Evolutionary conservation across 2,113 vertebrate genomes (phyloP).

Genomic region (Gopherus flavomarginatus): DNA sequence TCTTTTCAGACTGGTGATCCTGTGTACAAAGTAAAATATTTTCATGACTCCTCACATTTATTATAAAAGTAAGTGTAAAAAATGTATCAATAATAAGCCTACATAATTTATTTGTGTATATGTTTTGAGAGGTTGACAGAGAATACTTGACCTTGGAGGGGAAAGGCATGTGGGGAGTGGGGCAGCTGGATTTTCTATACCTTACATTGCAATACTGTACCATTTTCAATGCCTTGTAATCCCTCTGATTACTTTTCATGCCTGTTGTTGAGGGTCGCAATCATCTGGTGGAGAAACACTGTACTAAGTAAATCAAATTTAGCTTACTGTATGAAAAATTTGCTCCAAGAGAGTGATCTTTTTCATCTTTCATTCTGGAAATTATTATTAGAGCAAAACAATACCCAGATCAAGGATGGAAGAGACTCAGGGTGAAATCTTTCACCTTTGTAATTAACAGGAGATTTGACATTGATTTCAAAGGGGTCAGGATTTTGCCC

Average conservation of each 20-base stretch:
- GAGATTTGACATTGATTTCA: background rate
- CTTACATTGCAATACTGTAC: constrained; percentile 1
- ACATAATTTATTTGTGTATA: background rate
- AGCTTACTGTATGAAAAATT: background rate
- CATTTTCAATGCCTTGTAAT: constrained; percentile 14
- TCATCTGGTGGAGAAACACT: background rate
- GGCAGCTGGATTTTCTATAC: background rate
- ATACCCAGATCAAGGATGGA: background rate
- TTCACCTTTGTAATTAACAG: background rate
- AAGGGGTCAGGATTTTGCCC: background rate
- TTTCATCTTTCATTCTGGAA: background rate
- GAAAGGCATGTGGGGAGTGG: background rate
- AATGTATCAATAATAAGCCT: background rate
- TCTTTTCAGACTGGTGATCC: background rate
- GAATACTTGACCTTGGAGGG: background rate
- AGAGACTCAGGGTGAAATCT: background rate
- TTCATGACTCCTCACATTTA: background rate
- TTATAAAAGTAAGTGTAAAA: background rate
- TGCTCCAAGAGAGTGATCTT: background rate
- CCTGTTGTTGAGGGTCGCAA: background rate
- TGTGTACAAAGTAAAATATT: background rate
- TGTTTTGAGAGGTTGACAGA: background rate
- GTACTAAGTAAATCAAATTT: background rate
- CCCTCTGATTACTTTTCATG: constrained; percentile 19
- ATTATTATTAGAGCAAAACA: background rate